A percentile compares a stretch with the other conserved stretches of the same genome.
Conservation (phyloP, 1,140 invertebrate genomes). For the Neomicropteryx cornuta region DNA sequence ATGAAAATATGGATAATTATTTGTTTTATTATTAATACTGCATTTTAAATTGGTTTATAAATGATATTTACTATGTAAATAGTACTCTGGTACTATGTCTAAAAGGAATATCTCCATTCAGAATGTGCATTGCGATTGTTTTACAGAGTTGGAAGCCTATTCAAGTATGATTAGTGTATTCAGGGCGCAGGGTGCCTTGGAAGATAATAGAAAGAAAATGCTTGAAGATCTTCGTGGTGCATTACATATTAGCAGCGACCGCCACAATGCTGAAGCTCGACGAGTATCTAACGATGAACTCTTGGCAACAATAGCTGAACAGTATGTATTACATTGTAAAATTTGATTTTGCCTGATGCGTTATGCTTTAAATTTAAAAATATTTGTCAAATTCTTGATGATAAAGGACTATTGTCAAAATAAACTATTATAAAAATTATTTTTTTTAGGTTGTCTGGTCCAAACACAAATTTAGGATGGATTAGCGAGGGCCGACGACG, state of each 20-base stretch:
- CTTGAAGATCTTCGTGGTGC: conserved; percentile 68
- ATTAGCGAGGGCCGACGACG: conserved; percentile 71
- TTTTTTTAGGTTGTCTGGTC: conserved; percentile 59
- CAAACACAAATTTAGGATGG: conserved; percentile 75
- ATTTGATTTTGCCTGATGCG: not conserved
- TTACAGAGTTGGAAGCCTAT: conserved; percentile 83
- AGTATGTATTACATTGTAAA: conserved; percentile 60
- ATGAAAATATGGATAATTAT: no score
- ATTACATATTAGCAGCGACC: conserved; percentile 79
- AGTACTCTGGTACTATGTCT: no score
- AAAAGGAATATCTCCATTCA: no score
- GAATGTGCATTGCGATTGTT: no score
- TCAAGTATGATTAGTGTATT: conserved; percentile 77
- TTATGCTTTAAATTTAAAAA: no score
- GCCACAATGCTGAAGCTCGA: conserved; percentile 82
- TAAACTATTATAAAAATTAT: conserved; percentile 8
- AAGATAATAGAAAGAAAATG: conserved; percentile 71
- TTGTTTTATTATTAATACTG: no score
- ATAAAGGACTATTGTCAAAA: conserved; percentile 5
- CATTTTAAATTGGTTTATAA: no score
- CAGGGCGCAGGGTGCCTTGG: conserved; percentile 81
- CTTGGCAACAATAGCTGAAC: conserved; percentile 74
- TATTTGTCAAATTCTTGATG: no score
- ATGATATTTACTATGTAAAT: no score
- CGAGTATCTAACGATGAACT: conserved; percentile 85